Base-by-base conservation (phyloP, 2,888 invertebrate genomes). In the Ceramica pisi region DNA sequence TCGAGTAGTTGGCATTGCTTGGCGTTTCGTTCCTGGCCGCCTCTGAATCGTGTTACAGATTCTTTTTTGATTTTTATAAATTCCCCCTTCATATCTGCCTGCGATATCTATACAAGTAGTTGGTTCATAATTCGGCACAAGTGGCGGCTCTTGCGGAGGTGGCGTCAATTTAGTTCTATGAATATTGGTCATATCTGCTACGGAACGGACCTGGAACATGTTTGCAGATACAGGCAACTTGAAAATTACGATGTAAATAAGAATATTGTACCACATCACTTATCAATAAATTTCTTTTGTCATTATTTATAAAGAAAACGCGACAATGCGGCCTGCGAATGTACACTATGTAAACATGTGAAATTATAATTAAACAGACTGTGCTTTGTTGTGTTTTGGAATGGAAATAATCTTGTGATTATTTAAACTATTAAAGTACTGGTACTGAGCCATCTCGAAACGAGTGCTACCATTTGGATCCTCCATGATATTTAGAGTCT, bases 221-320 rank as follows among this genome's bases (percentile, higher is more conserved):
- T 76, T 69, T 44, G 77, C 57, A 63, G 62, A 55, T 21, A 81
- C 65, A 12, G 62, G 55, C 19, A 55, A 57, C 70, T 63, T 81
- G 16, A 76, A 62, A 38, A 81, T 60, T 46, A 68, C 62, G 0
- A 75, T 69, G 21, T 51, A 63, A 50, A 55, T 62, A 26, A 78
- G 23, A 50, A 62, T 68, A 75, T 80, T 81, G 61, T 55, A 75
- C 76, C 64, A 78, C 78, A 78, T 78, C 53, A 75, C 81, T 75
- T 68, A 68, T 55, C 56, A 65, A 23, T 78, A 38, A 65, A 68
- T 57, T 12, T 6, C 51, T 53, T 61, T 14, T 14, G 57, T 23
- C 81, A 78, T 78, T 55, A 56, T 80, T 66, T 66, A 50, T 46
- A 9, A 55, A 68, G 38, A 59, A 78, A 53, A 71, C 19, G 61